Conservation (phyloP, 2,113 vertebrate genomes). For the Nannobrachium achirus region DNA sequence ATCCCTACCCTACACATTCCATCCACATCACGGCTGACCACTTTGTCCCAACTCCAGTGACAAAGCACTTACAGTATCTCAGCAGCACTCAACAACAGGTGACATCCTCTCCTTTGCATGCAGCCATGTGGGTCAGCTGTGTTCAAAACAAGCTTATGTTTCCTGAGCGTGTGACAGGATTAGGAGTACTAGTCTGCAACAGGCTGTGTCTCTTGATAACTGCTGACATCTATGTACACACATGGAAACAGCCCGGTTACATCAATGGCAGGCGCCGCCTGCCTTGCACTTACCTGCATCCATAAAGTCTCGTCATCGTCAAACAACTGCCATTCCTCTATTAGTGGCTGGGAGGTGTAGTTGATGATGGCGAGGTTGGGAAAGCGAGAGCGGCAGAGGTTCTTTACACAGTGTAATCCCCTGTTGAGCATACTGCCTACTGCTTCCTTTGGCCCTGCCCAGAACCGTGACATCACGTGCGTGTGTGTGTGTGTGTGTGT, state of each 20-base stretch:
- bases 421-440: slow-evolving; percentile 52
- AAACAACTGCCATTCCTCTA: background rate
- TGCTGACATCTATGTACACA: background rate
- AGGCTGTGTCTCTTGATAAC: slow-evolving; percentile 1
- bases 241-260: background rate
- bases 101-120: no score
- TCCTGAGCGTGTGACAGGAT: slow-evolving; percentile 52
- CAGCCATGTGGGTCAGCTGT: slow-evolving; percentile 39
- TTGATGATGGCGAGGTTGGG: background rate
- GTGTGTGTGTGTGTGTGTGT: slow-evolving; percentile 46
- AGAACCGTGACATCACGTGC: slow-evolving; percentile 69
- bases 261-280: background rate
- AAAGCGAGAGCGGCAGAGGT: slow-evolving; percentile 7
- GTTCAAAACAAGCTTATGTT: slow-evolving; percentile 63
- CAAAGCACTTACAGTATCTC: background rate
- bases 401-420: slow-evolving; percentile 63
- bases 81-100: no score
- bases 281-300: slow-evolving; percentile 40
- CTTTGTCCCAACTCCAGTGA: no score
- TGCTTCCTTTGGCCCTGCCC: slow-evolving; percentile 70
- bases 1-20: no score
- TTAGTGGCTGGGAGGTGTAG: slow-evolving; percentile 18
- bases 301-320: slow-evolving; percentile 32
- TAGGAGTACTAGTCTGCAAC: slow-evolving; percentile 52
- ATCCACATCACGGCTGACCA: no score